phyloP scores from a whole-genome alignment of 2,113 vertebrate genomes.

The Rhinoptilus africanus region DNA sequence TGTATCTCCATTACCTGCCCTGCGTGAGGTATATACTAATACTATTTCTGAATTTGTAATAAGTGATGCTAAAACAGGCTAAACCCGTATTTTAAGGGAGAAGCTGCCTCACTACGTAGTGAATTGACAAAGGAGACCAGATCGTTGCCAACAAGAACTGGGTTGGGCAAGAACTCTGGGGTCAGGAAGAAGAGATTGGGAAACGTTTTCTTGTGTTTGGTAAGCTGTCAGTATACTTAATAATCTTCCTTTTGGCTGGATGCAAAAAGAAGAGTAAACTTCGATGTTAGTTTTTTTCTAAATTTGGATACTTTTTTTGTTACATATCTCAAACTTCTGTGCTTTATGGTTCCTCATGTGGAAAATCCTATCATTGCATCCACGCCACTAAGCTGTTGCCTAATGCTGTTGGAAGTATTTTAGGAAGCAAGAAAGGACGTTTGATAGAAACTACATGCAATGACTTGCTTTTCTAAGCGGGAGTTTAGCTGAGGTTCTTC shows the following conservation, averaged over 20 bases:
- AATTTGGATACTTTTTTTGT: neutral
- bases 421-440: neutral
- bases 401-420: neutral
- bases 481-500: neutral
- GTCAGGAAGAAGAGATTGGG: neutral
- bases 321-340: neutral
- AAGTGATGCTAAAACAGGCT: neutral
- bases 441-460: neutral
- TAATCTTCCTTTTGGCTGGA: neutral
- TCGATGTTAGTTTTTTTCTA: neutral
- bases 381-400: rapidly evolving
- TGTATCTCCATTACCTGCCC: neutral
- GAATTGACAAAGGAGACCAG: neutral
- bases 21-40: neutral
- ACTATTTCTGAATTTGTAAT: neutral
- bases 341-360: neutral
- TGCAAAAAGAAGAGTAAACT: neutral
- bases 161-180: neutral
- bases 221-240: neutral
- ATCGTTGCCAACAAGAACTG: rapidly evolving
- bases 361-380: no score
- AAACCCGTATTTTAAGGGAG: neutral
- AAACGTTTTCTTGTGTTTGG: neutral
- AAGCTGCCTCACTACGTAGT: neutral
- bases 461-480: neutral